These are phyloP conservation scores for Parambassis ranga DNA, from an alignment of 2,797 vertebrate genomes.

Conservation along the genomic window DNA sequence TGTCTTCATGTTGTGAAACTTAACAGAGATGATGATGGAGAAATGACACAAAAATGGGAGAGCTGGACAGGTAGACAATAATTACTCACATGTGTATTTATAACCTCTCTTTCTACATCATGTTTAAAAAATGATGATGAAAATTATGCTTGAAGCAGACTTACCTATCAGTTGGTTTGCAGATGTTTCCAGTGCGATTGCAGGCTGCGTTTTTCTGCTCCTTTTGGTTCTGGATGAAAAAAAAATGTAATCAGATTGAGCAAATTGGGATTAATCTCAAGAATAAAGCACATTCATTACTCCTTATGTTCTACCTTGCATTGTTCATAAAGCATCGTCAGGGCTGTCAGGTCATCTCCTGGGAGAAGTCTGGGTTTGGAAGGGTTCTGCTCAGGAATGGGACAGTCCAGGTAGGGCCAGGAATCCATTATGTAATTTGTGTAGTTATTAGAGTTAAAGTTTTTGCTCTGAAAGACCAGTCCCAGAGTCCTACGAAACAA, in stretches of 20 bases:
- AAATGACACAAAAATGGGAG: constrained; percentile 36
- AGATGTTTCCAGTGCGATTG: constrained; percentile 71
- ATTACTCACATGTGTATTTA: constrained; percentile 65
- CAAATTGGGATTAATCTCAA: background rate
- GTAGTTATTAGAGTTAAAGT: constrained; percentile 88
- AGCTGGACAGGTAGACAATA: constrained; percentile 28
- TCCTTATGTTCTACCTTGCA: constrained; percentile 96
- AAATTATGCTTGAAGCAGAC: too few relatives aligned
- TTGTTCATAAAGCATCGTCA: constrained; percentile 92
- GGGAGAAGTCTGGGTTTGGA: constrained; percentile 88
- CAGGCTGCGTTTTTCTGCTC: constrained; percentile 84
- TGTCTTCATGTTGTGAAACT: constrained; percentile 51
- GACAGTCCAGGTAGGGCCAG: constrained; percentile 89
- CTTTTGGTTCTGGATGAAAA: constrained; percentile 82
- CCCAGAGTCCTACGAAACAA: constrained; percentile 84
- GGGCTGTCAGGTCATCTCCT: constrained; percentile 86
- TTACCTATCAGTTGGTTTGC: constrained; percentile 90
- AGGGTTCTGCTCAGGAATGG: constrained; percentile 79
- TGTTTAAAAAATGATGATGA: too few relatives aligned
- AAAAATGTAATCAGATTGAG: background rate
- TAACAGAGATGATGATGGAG: constrained; percentile 12
- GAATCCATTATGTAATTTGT: constrained; percentile 88
- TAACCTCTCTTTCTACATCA: constrained; percentile 65
- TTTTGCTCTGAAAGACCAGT: constrained; percentile 91
- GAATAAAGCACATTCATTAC: too few relatives aligned